Base-by-base conservation (phyloP, 1,140 invertebrate species). In the Penaeus vannamei region DNA sequence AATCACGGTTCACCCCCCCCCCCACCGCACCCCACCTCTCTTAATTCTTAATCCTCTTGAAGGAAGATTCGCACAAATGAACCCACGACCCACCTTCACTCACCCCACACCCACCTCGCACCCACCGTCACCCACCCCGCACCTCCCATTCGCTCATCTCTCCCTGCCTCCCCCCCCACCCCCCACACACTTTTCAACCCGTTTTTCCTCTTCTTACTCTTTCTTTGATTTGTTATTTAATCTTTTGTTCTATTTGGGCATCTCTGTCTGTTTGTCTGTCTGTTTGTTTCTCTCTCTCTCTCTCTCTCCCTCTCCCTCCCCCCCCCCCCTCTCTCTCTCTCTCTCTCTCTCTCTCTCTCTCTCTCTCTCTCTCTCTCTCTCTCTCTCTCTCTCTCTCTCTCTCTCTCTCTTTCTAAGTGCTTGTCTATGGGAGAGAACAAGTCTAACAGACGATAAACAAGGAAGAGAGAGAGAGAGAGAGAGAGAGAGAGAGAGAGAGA, bases 261-360 rank as follows among this genome's bases (percentile, higher is more conserved):
- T 83, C 80, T 60, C 80, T 82, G 36, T 82, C 42, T 82, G 17
- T 82, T 26, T 82, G 36, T 82, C 42, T 82, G 36, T 82, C 20
- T 82, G 72, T 77, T 2, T 77, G n/a, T 53, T 20, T 22, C 26
- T 61, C 59, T 59, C 14, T 5, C 26, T 26, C 53, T 23, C 23
- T 23, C 53, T 10, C 2, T 59, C n/a, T 26, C 20, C n/a, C 59
- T 59, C 26, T 2, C 29, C 26, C 20, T 59, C 29, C 80, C 10
- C 17, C 26, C 59, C 29, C 59, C 14, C n/a, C 19, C 46, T n/a
- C 46, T 59, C 20, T n/a, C n/a, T 17, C 80, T n/a, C 23, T 59
- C 80, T 26, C 80, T 59, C 29, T 59, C 80, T 26, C 32, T 59
- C 29, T 59, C 80, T 20, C 53, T n/a, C 79, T 53, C 19, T 53